These are phyloP conservation scores for Drosophila subsilvestris DNA, from an alignment of 2,888 invertebrate species.

Conservation along the genomic window DNA sequence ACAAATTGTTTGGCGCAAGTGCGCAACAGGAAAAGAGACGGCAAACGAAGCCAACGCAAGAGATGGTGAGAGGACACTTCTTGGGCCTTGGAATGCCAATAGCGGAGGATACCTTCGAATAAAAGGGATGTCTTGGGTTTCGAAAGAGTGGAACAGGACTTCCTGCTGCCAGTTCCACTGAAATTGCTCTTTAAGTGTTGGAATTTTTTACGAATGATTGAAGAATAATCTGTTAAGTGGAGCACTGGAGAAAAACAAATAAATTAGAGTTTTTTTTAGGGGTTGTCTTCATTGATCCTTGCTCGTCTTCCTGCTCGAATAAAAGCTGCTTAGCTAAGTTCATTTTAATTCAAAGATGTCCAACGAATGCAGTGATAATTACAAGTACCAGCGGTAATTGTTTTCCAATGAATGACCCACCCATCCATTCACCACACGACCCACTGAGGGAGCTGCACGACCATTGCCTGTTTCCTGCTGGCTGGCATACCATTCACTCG, in stretches of 20 bases:
- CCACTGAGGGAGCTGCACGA: conserved; percentile 49
- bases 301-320: no score
- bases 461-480: conserved; percentile 16
- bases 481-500: conserved; percentile 45
- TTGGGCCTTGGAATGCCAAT: conserved; percentile 48
- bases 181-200: not conserved
- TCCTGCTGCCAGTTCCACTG: conserved; percentile 18
- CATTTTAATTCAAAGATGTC: no score
- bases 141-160: conserved; percentile 5
- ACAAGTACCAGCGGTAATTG: not conserved
- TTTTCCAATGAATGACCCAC: conserved; percentile 1
- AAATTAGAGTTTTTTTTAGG: no score
- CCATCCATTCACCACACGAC: conserved; percentile 44
- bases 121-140: not conserved
- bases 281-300: no score
- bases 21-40: conserved; percentile 20
- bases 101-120: conserved; percentile 26
- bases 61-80: conserved; percentile 20
- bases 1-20: conserved; percentile 74
- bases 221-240: not conserved
- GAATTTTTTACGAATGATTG: not conserved
- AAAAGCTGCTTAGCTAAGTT: no score
- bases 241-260: not conserved
- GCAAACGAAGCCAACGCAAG: not conserved
- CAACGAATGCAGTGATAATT: not conserved